Percentiles rank a stretch among this genome's conserved stretches.
Conservation (phyloP, 2,797 vertebrate genomes). For the Aratinga solstitialis region DNA sequence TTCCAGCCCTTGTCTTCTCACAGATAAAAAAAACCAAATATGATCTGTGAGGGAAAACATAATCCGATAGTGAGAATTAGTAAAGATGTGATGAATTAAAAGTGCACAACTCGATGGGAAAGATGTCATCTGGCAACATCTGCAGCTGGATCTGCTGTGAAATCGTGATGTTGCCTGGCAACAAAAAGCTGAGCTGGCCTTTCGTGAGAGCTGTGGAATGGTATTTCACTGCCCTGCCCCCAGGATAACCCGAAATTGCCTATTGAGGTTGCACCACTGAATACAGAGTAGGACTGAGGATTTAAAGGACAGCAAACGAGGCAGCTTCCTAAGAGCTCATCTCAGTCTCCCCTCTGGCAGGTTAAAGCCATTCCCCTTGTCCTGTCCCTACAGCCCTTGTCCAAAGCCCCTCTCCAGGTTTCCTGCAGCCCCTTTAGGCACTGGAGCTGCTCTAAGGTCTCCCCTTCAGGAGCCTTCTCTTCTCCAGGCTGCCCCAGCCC, state of each 20-base stretch:
- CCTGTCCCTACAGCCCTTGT: too few species aligned
- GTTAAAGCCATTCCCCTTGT: too few species aligned
- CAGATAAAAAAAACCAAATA: neutral
- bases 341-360: too few species aligned
- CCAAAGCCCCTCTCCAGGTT: too few species aligned
- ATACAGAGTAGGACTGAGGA: neutral
- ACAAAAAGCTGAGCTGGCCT: constrained; percentile 3
- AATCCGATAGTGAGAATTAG: neutral
- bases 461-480: too few species aligned
- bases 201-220: neutral
- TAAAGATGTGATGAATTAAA: neutral
- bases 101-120: neutral
- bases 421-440: too few species aligned
- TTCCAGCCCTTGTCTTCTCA: neutral
- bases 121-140: constrained; percentile 32
- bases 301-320: neutral
- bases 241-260: neutral
- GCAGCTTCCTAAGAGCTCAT: neutral
- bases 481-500: too few species aligned
- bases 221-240: neutral
- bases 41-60: neutral
- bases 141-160: constrained; percentile 27
- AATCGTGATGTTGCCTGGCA: neutral
- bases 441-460: too few species aligned
- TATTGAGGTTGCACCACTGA: fast-evolving